Evolutionary conservation across 2,797 vertebrate genomes (phyloP), one percentile per base, ranked within the genome.

Genomic region (Champsocephalus esox): DNA sequence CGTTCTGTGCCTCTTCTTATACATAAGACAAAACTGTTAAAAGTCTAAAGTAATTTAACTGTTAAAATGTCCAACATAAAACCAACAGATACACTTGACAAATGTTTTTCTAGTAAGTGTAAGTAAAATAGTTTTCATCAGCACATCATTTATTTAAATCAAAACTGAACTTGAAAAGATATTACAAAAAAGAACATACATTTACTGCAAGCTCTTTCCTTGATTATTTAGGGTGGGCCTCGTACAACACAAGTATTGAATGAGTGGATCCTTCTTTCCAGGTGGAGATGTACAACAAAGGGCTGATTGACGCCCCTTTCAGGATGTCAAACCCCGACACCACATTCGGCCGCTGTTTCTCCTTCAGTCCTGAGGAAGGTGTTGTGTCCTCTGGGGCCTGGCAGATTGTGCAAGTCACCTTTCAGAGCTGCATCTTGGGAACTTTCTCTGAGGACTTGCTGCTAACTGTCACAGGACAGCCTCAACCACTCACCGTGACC

Each of bases 261-360:
- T 59, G 3, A 50, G 3, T 17, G 8, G 3, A 16, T 79, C 2
- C 45, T 43, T 62, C 84, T n/a, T 32, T 71, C 44, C 79, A 97
- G 97, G 91, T 93, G 0, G 3, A 94, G 32, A 79, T 99, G 3
- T 87, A 81, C 12, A 99, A 98, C 93, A 91, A 81, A 75, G 96
- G 96, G n/a, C 86, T 91, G 73, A 94, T 97, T 0, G 92, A 96
- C 28, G 97, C 95, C 57, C 59, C 90, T 34, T 98, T 97, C 89
- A 90, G 5, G 16, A 50, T 95, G 73, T 67, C 84, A 0, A 82
- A 85, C 71, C 83, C 94, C 0, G 43, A 82, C 59, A 93, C 96
- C 1, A 72, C 88, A 0, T 76, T 95, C 63, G 96, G 94, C 0
- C 54, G 66, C 44, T 95, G 93, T 89, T 98, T 99, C 84, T 92